Percentiles rank a stretch among this genome's conserved stretches.
These are phyloP conservation scores for Andrena chrysosceles DNA, from an alignment of 2,888 invertebrate species.

Conservation along the genomic window DNA sequence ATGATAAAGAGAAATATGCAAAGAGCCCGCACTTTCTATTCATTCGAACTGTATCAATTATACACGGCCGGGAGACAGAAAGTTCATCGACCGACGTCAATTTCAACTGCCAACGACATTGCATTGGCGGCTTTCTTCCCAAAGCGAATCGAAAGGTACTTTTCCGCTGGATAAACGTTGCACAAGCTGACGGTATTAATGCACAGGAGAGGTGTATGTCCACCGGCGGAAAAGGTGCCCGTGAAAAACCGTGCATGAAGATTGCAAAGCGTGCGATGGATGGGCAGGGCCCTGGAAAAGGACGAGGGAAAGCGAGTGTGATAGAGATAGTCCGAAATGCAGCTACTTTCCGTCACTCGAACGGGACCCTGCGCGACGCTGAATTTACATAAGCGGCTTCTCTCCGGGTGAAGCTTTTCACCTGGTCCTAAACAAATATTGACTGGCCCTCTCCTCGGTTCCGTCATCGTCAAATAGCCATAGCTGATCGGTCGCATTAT, in stretches of 20 bases:
- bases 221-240: constrained; percentile 48
- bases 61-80: constrained; percentile 3
- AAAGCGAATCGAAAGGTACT: constrained; percentile 13
- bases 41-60: constrained; percentile 38
- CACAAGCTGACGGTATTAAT: constrained; percentile 23
- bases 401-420: constrained; percentile 67
- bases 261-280: constrained; percentile 6
- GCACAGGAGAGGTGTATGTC: constrained; percentile 20
- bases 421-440: constrained; percentile 78
- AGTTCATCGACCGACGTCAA: constrained; percentile 26
- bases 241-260: constrained; percentile 7
- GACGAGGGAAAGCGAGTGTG: constrained; percentile 27
- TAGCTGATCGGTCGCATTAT: constrained; percentile 60
- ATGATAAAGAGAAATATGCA: constrained; percentile 31
- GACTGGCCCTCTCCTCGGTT: constrained; percentile 59
- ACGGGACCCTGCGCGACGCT: constrained; percentile 60
- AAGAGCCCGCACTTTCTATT: constrained; percentile 36
- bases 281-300: constrained; percentile 11
- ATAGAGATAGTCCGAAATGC: constrained; percentile 64
- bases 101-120: constrained; percentile 14
- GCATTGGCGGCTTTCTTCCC: neutral
- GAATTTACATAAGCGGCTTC: constrained; percentile 80
- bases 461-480: constrained; percentile 63
- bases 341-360: constrained; percentile 58
- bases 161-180: neutral